Percentiles rank a stretch among this genome's conserved stretches.
phyloP scores from a whole-genome alignment of 2,797 vertebrate genomes.

The Nasua narica region DNA sequence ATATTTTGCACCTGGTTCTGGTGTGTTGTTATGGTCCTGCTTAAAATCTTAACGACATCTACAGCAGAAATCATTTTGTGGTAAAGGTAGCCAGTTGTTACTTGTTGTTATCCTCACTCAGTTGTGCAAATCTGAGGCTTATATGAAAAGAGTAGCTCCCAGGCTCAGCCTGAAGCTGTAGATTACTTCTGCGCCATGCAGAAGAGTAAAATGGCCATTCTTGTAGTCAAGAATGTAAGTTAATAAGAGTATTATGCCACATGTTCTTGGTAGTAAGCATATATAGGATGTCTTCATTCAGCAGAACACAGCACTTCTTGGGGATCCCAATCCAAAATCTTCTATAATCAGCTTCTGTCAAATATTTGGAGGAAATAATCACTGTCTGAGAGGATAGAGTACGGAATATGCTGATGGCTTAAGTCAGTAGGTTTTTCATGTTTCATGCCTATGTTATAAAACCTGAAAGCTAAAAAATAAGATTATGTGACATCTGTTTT shows the following conservation, averaged over 20 bases:
- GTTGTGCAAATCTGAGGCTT: neutral
- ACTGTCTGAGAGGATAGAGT: neutral
- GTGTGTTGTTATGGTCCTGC: neutral
- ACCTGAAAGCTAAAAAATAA: neutral
- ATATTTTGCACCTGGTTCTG: neutral
- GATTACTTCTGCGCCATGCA: neutral
- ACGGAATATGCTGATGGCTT: neutral
- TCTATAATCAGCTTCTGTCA: neutral
- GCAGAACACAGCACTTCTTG: neutral
- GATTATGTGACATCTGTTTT: neutral
- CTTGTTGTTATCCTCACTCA: neutral
- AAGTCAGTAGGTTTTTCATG: neutral
- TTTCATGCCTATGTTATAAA: neutral
- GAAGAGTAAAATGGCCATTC: neutral
- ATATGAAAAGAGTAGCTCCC: neutral
- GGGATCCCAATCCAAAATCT: neutral
- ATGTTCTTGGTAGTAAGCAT: neutral
- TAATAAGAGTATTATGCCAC: neutral
- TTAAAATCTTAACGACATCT: neutral
- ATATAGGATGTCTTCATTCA: neutral
- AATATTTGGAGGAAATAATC: slow-evolving; percentile 1
- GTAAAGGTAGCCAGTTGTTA: neutral
- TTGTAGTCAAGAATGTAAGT: neutral
- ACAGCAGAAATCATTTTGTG: neutral
- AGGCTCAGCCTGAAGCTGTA: neutral